phyloP scores from a whole-genome alignment of 2,113 vertebrate genomes.

The Cisticola juncidis region DNA sequence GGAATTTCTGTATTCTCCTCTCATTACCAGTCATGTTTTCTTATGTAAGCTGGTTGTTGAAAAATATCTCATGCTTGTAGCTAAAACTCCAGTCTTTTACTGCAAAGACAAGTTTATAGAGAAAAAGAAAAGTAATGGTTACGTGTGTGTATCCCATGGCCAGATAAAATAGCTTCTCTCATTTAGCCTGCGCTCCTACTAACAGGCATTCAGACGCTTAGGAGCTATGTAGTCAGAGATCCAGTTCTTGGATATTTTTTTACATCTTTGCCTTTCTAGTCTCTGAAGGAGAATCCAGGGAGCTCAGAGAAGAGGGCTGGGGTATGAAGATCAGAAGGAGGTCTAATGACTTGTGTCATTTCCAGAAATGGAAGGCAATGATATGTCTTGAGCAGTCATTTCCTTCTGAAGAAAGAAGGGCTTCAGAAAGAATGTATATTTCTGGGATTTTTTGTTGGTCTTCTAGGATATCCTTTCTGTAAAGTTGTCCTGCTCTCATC shows the following conservation, averaged over 20 bases:
- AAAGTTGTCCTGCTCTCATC: neutral
- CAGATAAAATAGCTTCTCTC: neutral
- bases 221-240: neutral
- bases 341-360: neutral
- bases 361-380: neutral
- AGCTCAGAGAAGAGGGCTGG: neutral
- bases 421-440: neutral
- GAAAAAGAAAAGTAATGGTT: neutral
- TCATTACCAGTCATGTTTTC: neutral
- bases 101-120: neutral
- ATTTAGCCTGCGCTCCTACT: neutral
- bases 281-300: neutral
- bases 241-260: neutral
- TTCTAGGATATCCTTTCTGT: neutral
- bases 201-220: neutral
- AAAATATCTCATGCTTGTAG: neutral
- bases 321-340: neutral
- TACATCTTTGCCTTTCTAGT: neutral
- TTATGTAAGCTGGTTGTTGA: neutral
- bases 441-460: rapidly evolving
- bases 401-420: neutral
- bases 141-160: neutral
- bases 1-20: neutral
- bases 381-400: neutral
- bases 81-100: neutral